Evolutionary conservation across 1,140 invertebrate genomes (phyloP).

Genomic region (Rhyzopertha dominica): DNA sequence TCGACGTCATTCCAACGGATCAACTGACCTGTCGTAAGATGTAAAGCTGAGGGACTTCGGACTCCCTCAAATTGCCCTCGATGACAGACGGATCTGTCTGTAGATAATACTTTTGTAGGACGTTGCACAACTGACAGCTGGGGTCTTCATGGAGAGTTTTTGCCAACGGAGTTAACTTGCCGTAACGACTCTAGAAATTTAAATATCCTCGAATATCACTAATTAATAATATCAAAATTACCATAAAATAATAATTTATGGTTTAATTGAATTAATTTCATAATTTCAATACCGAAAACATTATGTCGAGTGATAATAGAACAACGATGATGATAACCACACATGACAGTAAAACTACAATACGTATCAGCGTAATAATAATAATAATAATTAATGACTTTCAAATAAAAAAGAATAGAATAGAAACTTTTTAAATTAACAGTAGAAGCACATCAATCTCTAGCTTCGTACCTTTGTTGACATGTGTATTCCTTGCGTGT

Average conservation of each 20-base stretch:
- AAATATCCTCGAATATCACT: neutral
- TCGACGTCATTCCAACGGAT: neutral
- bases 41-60: slow-evolving; percentile 79
- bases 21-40: slow-evolving; percentile 73
- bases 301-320: too few species aligned
- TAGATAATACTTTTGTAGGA: slow-evolving; percentile 80
- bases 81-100: slow-evolving; percentile 68
- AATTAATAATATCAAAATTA: neutral
- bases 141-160: slow-evolving; percentile 93
- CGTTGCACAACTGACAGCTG: slow-evolving; percentile 87
- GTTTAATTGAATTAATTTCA: too few species aligned
- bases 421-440: too few species aligned
- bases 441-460: too few species aligned
- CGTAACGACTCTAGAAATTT: slow-evolving; percentile 80
- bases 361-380: neutral
- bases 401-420: too few species aligned
- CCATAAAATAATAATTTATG: neutral
- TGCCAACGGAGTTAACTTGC: slow-evolving; percentile 79
- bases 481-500: slow-evolving; percentile 76
- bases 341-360: neutral
- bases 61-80: slow-evolving; percentile 77
- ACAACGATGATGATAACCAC: too few species aligned
- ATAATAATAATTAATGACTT: too few species aligned
- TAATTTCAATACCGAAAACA: too few species aligned
- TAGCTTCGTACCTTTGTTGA: slow-evolving; percentile 77